A percentile compares a stretch with the other conserved stretches of the same genome.
These are phyloP conservation scores for Gobio occitaniae DNA, from an alignment of 2,797 vertebrate genomes.

Conservation along the genomic window DNA sequence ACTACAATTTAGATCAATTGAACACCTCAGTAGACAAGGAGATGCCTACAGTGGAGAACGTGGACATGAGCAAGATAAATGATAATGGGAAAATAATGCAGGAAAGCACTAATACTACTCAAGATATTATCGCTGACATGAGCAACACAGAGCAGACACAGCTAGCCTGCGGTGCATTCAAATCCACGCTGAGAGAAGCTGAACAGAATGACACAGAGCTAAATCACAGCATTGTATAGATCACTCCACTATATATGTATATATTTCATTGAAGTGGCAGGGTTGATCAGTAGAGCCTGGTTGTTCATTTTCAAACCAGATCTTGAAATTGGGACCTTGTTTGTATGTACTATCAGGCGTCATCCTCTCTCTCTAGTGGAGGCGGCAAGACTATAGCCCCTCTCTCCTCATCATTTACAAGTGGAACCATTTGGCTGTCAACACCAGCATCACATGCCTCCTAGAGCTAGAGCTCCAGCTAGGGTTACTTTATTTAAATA, in stretches of 20 bases:
- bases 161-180: slow-evolving; percentile 3
- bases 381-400: not conserved
- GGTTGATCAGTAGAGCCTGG: not conserved
- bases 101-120: not conserved
- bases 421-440: slow-evolving; percentile 32
- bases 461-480: slow-evolving; percentile 4
- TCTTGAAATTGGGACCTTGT: slow-evolving; percentile 26
- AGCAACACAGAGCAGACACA: slow-evolving; percentile 31
- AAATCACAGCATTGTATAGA: slow-evolving; percentile 58
- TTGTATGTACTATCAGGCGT: slow-evolving; percentile 19
- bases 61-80: slow-evolving; percentile 23
- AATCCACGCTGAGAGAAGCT: not conserved
- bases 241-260: not conserved
- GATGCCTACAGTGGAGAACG: slow-evolving; percentile 43
- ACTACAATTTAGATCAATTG: not conserved
- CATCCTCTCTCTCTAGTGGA: not conserved
- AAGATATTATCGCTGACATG: slow-evolving; percentile 15
- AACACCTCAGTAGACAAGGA: slow-evolving; percentile 37
- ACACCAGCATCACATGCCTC: slow-evolving; percentile 28
- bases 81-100: slow-evolving; percentile 41
- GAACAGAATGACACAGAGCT: slow-evolving; percentile 45
- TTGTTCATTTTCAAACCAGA: not conserved
- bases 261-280: not conserved
- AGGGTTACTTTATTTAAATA: not conserved
- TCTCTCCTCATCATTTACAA: slow-evolving; percentile 31